Base-by-base conservation (phyloP, 2,888 invertebrate genomes). In the Coleophora flavipennella region DNA sequence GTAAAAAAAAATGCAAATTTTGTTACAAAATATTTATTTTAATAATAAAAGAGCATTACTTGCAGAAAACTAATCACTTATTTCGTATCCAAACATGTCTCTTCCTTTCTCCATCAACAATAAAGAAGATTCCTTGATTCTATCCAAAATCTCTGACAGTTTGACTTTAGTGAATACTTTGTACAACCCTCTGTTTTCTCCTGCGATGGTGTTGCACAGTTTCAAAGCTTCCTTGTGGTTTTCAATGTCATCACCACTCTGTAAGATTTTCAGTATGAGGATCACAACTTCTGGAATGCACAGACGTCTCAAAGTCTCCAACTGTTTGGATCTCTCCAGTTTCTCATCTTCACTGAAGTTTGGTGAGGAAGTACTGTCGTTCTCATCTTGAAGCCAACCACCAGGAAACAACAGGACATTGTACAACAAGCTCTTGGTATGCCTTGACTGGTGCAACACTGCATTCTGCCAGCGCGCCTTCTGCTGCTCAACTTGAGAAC, bases 351-450 rank as follows among this genome's bases (percentile, higher is more conserved):
- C 84, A 50, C 63, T 76, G 27, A 68, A 81, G 14, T 75, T 78
- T 6, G 59, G 51, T 1, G 85, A 85, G 43, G 85, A 85, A 38
- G 84, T 80, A 12, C 84, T 73, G 34, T 85, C 85, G 49, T 71
- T 86, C 11, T 89, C 86, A 65, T 96, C 96, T 33, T 90, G 88
- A 43, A 97, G 86, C 97, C 97, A 97, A 4, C 97, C 96, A 53
- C 94, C 92, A 2, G 96, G 94, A 65, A 97, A 97, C 8, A 95
- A 69, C 29, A 97, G 67, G 0, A 97, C 92, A 72, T 96, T 96
- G 71, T 92, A 95, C 7, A 97, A 81, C 38, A 92, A 86, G 45
- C 90, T 91, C 54, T 92, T 92, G 0, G 94, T 92, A 40, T 89
- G 91, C 79, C 89, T 86, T 1, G 93, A 90, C 60, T 93, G 93